Percentiles rank a stretch among this genome's conserved stretches.
These are phyloP conservation scores for Chionis minor DNA, from an alignment of 2,113 vertebrate species.

Conservation along the genomic window DNA sequence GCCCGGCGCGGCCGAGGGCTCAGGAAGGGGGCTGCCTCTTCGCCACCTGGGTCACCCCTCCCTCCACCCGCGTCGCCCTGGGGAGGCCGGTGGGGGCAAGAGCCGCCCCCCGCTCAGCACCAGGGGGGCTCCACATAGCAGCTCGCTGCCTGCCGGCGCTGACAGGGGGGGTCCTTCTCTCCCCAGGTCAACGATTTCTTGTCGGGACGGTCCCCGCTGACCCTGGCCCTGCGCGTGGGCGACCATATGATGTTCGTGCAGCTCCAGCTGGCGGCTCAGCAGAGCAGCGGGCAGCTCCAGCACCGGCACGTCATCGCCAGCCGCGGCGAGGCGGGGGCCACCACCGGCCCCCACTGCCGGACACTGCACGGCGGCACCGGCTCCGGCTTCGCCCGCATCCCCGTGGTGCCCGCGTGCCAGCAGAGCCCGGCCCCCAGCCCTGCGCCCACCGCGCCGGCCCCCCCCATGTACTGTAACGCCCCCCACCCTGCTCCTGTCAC, in stretches of 20 bases:
- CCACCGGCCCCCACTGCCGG: slow-evolving; percentile 55
- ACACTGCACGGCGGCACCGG: slow-evolving; percentile 20
- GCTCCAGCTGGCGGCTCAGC: slow-evolving; percentile 94
- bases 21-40: background rate
- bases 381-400: slow-evolving; percentile 59
- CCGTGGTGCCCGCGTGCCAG: slow-evolving; percentile 60
- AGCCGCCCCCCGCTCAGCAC: accelerated
- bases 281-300: slow-evolving; percentile 84
- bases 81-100: accelerated
- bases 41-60: background rate
- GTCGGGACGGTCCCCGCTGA: slow-evolving; percentile 94
- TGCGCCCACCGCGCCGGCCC: slow-evolving; percentile 41
- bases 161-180: background rate
- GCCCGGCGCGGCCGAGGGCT: background rate
- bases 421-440: slow-evolving; percentile 58
- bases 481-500: slow-evolving; percentile 80
- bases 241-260: slow-evolving; percentile 99
- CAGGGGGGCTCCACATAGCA: background rate
- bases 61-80: accelerated
- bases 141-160: background rate
- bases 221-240: slow-evolving; percentile 92
- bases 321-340: slow-evolving; percentile 64
- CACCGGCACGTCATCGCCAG: slow-evolving; percentile 85
- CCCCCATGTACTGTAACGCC: slow-evolving; percentile 78
- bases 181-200: slow-evolving; percentile 96